Evolutionary conservation across 2,888 invertebrate genomes (phyloP).

Genomic region (Leucophenga montana): DNA sequence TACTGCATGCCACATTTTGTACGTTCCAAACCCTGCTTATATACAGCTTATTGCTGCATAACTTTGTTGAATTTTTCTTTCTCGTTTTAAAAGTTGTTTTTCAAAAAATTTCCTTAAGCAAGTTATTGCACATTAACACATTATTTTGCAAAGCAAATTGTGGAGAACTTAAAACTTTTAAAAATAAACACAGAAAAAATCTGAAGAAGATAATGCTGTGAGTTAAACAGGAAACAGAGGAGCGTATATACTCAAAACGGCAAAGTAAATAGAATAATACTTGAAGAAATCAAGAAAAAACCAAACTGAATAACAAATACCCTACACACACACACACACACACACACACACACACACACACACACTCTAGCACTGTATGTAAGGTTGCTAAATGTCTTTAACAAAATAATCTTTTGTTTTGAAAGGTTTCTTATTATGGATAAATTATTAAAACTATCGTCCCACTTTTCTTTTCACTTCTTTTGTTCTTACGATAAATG

Average conservation of each 20-base stretch:
- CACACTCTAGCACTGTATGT: too few relatives aligned
- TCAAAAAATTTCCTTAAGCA: background rate
- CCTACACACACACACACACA: too few relatives aligned
- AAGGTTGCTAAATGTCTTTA: too few relatives aligned
- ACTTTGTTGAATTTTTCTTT: background rate
- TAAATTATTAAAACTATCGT: too few relatives aligned
- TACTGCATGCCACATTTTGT: background rate
- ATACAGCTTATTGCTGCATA: background rate
- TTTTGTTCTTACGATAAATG: too few relatives aligned
- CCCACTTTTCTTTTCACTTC: too few relatives aligned
- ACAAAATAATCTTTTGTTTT: too few relatives aligned
- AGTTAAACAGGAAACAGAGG: background rate
- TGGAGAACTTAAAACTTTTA: conserved; percentile 16
- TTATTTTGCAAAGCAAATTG: conserved; percentile 26
- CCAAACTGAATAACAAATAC: too few relatives aligned
- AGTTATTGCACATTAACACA: conserved; percentile 27
- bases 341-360: too few relatives aligned
- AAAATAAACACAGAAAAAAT: conserved; percentile 7
- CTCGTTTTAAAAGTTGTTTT: background rate
- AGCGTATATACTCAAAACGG: background rate
- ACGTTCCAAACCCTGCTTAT: too few relatives aligned
- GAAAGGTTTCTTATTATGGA: too few relatives aligned
- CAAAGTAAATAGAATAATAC: background rate
- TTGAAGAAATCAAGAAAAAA: too few relatives aligned
- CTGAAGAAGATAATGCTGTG: background rate